Conservation (phyloP, 2,113 vertebrate genomes). For the Heptranchias perlo region DNA sequence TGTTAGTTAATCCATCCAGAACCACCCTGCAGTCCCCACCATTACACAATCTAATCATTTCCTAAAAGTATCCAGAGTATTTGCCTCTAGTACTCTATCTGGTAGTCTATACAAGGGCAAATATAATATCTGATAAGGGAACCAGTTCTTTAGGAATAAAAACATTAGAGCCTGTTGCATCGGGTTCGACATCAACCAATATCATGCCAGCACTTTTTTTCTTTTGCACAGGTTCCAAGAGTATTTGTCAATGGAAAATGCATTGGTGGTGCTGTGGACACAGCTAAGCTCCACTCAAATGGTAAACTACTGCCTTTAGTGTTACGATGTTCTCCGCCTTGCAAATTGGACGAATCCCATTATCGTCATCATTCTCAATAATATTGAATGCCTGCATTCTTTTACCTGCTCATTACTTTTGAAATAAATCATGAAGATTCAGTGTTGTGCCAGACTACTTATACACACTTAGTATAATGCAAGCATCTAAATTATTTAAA, state of each 20-base stretch:
- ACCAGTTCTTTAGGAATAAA: not conserved
- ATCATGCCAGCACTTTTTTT: not conserved
- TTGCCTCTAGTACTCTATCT: not conserved
- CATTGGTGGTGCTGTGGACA: conserved; percentile 83
- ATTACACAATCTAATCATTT: not conserved
- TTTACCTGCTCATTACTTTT: not conserved
- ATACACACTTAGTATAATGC: not conserved
- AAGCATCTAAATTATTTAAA: not conserved
- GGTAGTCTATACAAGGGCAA: not conserved
- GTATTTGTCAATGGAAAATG: conserved; percentile 88
- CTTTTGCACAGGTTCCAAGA: conserved; percentile 73
- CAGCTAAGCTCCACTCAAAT: conserved; percentile 73
- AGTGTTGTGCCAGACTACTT: not conserved
- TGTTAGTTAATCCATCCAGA: not conserved
- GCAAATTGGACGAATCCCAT: not conserved
- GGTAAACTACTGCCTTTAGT: conserved; percentile 78
- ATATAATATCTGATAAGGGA: not conserved
- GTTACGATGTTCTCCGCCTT: conserved; percentile 61
- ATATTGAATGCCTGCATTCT: not conserved
- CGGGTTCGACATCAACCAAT: not conserved
- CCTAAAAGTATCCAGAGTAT: not conserved
- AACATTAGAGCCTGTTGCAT: not conserved
- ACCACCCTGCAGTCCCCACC: not conserved
- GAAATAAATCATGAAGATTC: conserved; percentile 28
- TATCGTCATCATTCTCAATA: not conserved